phyloP scores from a whole-genome alignment of 1,140 invertebrate species.

The Cydia pomonella region DNA sequence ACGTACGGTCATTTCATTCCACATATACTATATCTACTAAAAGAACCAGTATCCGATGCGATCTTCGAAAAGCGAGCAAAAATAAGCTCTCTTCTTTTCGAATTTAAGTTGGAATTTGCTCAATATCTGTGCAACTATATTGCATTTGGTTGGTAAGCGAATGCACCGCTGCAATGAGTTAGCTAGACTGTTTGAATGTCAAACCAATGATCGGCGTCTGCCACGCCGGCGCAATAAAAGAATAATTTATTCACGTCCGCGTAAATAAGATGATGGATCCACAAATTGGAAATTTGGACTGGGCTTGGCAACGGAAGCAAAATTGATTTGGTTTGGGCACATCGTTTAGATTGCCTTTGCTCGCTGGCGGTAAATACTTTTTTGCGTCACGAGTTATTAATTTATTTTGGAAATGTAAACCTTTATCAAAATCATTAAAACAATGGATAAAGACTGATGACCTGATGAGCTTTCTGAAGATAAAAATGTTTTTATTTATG shows the following conservation, averaged over 20 bases:
- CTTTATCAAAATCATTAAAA: too few relatives aligned
- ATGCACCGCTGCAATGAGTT: conserved; percentile 65
- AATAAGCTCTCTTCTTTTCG: conserved; percentile 35
- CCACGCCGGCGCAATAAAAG: conserved; percentile 74
- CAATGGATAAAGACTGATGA: too few relatives aligned
- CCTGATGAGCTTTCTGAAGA: too few relatives aligned
- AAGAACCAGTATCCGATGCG: conserved; percentile 62
- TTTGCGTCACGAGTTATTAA: background rate
- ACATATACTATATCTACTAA: conserved; percentile 41
- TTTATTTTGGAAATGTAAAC: background rate
- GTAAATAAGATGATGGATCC: conserved; percentile 71
- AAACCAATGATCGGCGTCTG: conserved; percentile 77
- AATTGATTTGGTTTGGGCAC: conserved; percentile 28
- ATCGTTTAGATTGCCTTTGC: conserved; percentile 26
- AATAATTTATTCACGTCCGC: conserved; percentile 76
- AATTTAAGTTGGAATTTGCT: conserved; percentile 48
- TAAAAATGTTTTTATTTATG: too few relatives aligned
- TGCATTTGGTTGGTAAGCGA: conserved; percentile 40
- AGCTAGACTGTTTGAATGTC: conserved; percentile 79
- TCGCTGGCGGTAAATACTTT: background rate
- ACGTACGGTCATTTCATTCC: conserved; percentile 68
- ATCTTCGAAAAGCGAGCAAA: conserved; percentile 43
- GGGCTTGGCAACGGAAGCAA: conserved; percentile 40
- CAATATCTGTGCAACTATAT: conserved; percentile 32
- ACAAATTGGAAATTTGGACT: conserved; percentile 65